These are phyloP conservation scores for Tachystola acroxantha DNA, from an alignment of 2,888 invertebrate genomes.

Conservation along the genomic window DNA sequence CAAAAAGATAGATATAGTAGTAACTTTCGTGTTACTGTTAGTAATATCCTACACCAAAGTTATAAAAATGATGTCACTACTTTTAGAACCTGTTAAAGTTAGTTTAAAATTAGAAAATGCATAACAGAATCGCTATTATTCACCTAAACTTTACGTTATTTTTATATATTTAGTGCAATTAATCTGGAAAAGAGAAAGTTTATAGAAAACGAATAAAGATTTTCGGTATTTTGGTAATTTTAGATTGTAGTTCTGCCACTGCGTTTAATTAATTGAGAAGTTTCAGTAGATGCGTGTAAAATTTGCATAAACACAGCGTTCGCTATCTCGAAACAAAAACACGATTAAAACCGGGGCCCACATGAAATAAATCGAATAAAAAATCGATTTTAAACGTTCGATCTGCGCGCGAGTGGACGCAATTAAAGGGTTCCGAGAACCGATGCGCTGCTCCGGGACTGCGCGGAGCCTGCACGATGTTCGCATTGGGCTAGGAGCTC, in stretches of 20 bases:
- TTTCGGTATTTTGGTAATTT: too few relatives aligned
- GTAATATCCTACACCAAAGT: too few relatives aligned
- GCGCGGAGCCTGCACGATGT: slow-evolving; percentile 51
- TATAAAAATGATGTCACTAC: too few relatives aligned
- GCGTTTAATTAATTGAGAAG: slow-evolving; percentile 68
- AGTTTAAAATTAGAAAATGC: too few relatives aligned
- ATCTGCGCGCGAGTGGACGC: slow-evolving; percentile 68
- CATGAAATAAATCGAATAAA: slow-evolving; percentile 72
- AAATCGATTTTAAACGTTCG: slow-evolving; percentile 76
- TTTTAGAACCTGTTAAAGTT: too few relatives aligned
- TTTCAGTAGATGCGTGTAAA: slow-evolving; percentile 71
- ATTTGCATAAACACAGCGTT: slow-evolving; percentile 74
- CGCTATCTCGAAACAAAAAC: slow-evolving; percentile 65
- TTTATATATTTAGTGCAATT: too few relatives aligned
- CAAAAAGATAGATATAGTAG: too few relatives aligned
- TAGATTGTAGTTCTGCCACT: neutral
- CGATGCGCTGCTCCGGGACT: slow-evolving; percentile 38
- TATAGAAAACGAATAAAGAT: too few relatives aligned
- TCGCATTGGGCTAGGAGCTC: slow-evolving; percentile 37
- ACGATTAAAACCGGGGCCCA: slow-evolving; percentile 59
- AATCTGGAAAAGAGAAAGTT: too few relatives aligned
- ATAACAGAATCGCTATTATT: too few relatives aligned
- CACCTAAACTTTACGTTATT: too few relatives aligned
- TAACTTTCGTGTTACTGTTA: too few relatives aligned
- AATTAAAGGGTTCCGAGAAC: slow-evolving; percentile 75